Percentiles rank a stretch among this genome's conserved stretches.
Conservation (phyloP, 2,797 vertebrate genomes). For the Halcyon smyrnensis region DNA sequence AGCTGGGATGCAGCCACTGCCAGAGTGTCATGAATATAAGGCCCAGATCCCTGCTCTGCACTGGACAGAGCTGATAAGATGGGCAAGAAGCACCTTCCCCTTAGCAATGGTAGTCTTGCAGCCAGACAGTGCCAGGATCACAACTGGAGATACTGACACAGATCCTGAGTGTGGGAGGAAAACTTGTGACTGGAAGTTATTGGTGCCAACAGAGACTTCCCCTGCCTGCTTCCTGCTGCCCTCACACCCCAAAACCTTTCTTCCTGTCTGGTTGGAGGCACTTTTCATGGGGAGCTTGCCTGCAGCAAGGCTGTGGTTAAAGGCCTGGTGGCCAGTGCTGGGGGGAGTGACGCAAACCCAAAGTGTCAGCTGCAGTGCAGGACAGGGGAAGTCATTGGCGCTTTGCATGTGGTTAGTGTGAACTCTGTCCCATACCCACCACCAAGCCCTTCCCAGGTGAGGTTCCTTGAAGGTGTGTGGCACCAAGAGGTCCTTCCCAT, state of each 20-base stretch:
- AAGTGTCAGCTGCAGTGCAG: not conserved
- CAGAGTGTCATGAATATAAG: not conserved
- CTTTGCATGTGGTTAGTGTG: not conserved
- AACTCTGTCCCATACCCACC: not conserved
- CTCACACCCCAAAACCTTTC: not conserved
- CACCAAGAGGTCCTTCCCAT: not conserved
- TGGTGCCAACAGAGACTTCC: not conserved
- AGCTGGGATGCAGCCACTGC: not conserved
- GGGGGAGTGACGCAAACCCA: not conserved
- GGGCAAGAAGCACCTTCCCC: not conserved
- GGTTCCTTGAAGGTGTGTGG: not conserved
- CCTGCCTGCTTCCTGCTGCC: not conserved
- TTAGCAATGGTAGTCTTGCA: not conserved
- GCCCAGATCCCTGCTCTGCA: not conserved
- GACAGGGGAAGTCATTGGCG: not conserved
- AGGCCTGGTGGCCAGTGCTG: not conserved
- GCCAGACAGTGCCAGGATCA: not conserved
- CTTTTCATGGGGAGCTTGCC: not conserved
- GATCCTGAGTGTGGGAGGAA: not conserved
- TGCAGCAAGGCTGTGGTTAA: not conserved
- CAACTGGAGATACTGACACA: not conserved
- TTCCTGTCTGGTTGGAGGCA: not conserved
- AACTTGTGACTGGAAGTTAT: not conserved
- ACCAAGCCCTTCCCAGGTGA: not conserved
- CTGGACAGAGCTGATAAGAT: not conserved